Conservation (phyloP, 2,113 vertebrate species). For the Artemisiospiza belli region DNA sequence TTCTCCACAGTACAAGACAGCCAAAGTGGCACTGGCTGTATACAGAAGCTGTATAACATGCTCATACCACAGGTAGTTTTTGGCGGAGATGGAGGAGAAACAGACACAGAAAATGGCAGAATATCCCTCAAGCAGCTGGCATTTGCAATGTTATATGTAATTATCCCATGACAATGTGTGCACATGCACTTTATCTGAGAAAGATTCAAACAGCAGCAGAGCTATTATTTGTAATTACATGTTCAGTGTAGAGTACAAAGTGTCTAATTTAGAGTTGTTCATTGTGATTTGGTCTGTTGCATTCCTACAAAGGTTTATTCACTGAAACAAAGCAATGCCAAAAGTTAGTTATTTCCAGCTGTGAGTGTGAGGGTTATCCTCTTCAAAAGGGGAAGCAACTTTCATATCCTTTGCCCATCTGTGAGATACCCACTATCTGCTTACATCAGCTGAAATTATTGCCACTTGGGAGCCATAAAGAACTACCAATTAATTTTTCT, state of each 20-base stretch:
- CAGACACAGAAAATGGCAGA: neutral
- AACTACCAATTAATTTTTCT: neutral
- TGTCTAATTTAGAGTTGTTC: neutral
- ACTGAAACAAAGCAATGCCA: neutral
- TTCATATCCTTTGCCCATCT: neutral
- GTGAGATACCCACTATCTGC: neutral
- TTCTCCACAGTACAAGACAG: neutral
- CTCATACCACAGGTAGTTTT: neutral
- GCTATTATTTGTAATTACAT: neutral
- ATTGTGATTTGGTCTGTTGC: neutral
- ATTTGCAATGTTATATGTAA: neutral
- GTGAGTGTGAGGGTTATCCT: neutral
- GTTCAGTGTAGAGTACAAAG: neutral
- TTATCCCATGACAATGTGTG: neutral
- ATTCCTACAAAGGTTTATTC: neutral
- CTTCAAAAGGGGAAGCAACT: neutral
- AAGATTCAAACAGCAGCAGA: neutral
- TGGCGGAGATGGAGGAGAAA: neutral
- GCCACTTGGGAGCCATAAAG: neutral
- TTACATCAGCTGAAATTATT: neutral
- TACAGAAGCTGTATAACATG: neutral
- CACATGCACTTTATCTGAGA: neutral
- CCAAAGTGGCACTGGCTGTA: neutral
- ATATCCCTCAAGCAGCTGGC: neutral
- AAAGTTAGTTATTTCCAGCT: neutral